Conservation (phyloP, 1,140 invertebrate genomes). For the Temnothorax longispinosus region DNA sequence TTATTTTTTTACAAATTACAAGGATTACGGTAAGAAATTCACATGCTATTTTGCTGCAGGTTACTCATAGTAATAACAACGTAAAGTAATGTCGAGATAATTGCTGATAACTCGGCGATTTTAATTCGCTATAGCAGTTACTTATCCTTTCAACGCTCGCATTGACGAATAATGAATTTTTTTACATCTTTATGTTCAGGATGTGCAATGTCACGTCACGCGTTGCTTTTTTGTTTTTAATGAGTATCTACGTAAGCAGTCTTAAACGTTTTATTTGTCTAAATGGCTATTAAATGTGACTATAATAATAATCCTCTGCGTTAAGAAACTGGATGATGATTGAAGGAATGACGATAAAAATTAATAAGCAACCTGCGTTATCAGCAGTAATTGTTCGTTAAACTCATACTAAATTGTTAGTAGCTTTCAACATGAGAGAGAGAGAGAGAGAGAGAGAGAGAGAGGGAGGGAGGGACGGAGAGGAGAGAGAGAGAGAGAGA, state of each 20-base stretch:
- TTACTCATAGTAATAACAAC: background rate
- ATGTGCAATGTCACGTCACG: background rate
- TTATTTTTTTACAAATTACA: background rate
- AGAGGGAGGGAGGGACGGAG: too few species aligned
- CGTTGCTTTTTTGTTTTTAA: background rate
- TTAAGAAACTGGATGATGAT: background rate
- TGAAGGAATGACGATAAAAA: background rate
- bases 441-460: too few species aligned
- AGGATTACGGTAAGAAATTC: background rate
- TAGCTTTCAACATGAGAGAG: background rate
- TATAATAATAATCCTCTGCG: background rate
- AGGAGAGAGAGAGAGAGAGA: too few species aligned
- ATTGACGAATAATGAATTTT: background rate
- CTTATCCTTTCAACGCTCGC: background rate
- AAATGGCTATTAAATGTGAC: background rate
- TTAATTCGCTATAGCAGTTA: background rate
- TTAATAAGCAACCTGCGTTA: background rate
- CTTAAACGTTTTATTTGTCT: background rate
- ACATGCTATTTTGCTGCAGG: background rate
- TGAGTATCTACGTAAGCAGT: background rate
- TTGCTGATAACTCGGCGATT: background rate
- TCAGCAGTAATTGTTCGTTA: background rate
- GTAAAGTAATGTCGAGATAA: background rate
- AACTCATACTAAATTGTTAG: background rate
- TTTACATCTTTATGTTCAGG: background rate